These are phyloP conservation scores for Hedya salicella DNA, from an alignment of 2,888 invertebrate species.

Conservation along the genomic window DNA sequence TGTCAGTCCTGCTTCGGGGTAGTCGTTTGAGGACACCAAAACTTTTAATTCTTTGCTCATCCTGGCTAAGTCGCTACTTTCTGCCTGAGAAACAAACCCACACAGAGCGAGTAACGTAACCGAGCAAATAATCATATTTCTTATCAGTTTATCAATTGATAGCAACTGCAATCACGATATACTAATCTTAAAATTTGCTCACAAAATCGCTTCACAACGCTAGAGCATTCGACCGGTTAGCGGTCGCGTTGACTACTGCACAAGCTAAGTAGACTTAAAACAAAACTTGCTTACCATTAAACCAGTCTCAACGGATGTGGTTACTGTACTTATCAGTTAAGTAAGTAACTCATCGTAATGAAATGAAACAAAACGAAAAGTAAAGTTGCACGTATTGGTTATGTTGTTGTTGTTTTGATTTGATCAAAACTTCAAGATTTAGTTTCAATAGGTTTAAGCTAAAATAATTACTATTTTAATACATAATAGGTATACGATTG, in stretches of 20 bases:
- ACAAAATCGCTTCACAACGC: too few relatives aligned
- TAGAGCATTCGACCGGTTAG: too few relatives aligned
- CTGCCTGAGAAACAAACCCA: slow-evolving; percentile 51
- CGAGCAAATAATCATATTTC: slow-evolving; percentile 26
- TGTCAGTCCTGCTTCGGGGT: slow-evolving; percentile 87
- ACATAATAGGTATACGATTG: too few relatives aligned
- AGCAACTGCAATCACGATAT: neutral
- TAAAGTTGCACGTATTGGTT: slow-evolving; percentile 3
- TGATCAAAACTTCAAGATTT: neutral
- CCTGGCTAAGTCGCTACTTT: slow-evolving; percentile 51
- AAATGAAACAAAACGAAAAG: neutral
- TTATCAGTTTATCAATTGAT: slow-evolving; percentile 32
- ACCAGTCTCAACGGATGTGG: neutral
- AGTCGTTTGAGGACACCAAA: slow-evolving; percentile 89
- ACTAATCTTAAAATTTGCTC: too few relatives aligned
- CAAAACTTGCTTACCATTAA: neutral
- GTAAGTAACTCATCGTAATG: neutral
- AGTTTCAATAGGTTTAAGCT: neutral
- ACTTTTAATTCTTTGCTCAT: slow-evolving; percentile 85
- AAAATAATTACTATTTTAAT: too few relatives aligned
- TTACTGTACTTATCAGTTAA: slow-evolving; percentile 13
- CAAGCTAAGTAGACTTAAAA: slow-evolving; percentile 6
- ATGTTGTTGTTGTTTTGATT: slow-evolving; percentile 17
- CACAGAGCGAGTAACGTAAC: slow-evolving; percentile 50
- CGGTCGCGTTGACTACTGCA: neutral